Base-by-base conservation (phyloP, 2,113 vertebrate genomes). In the Amphiprion percula region DNA sequence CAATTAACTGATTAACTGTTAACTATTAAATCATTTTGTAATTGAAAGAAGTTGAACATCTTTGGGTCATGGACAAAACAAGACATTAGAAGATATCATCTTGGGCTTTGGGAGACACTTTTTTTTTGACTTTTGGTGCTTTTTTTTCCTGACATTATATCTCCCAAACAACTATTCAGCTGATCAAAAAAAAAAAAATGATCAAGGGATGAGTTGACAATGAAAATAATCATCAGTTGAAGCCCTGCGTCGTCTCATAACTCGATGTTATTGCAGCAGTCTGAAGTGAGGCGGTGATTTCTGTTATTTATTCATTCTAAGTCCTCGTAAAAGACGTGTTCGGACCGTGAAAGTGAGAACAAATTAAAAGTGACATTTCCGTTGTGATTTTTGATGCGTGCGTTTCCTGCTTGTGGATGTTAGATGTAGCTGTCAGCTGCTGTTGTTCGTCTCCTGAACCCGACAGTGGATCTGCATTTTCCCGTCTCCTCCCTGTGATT, bases 401-500 rank as follows among this genome's bases (percentile, higher is more conserved):
- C 37, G 4, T 72, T 11, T 71, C 63, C 78, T 80, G 80, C 54
- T 74, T 78, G 23, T 3, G 58, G 62, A 71, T 65, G 70, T 59
- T 52, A 8, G 52, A 60, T 69, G 52, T 3, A 54, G 53, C 59
- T 54, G 64, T 74, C 79, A 16, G 41, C 49, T 68, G 17, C 60
- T 64, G 50, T 59, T 73, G 30, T 84, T 76, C 56, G 64, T 74
- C 64, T 66, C 33, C 56, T 5, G 64, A 81, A 81, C 67, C 30
- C 61, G 56, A 82, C 77, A 39, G 2, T 41, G 47, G 3, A 59
- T 63, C 67, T 9, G 3, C 39, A 17, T 30, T 52, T 23, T 9
- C 1, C 44, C 0, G 28, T 62, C 46, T 69, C 6, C 66, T 56
- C n/a, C 1, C 61, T 56, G 23, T 55, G 66, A 79, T 8, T 58